phyloP scores from a whole-genome alignment of 2,113 vertebrate species.

The Coracopsis vasa region DNA sequence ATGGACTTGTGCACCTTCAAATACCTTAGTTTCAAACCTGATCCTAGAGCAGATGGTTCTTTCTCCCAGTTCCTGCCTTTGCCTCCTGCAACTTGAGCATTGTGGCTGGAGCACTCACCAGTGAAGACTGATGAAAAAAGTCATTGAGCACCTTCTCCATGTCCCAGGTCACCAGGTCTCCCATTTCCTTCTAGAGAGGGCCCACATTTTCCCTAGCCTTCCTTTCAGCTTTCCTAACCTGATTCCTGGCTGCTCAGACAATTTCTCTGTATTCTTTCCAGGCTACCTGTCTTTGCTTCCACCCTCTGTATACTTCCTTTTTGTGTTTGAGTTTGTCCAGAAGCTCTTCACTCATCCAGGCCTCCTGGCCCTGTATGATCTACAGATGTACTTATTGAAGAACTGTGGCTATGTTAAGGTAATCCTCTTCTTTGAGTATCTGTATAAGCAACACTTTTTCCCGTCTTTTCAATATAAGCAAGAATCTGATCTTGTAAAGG shows the following conservation, averaged over 20 bases:
- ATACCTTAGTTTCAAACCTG: not conserved
- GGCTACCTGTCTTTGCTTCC: not conserved
- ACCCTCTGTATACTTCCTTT: not conserved
- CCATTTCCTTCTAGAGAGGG: not conserved
- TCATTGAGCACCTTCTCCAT: not conserved
- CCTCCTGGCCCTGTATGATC: not conserved
- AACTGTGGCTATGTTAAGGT: not conserved
- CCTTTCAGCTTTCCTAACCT: not conserved
- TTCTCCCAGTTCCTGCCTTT: not conserved
- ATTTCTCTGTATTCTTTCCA: not conserved
- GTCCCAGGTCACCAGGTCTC: not conserved
- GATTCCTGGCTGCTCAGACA: not conserved
- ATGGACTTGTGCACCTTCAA: not conserved
- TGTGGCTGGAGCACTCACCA: not conserved
- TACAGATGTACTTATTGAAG: not conserved
- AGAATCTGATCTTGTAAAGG: not conserved
- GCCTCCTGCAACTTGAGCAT: not conserved
- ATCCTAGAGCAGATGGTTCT: not conserved
- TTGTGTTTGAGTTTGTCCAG: not conserved
- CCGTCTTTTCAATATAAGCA: not conserved
- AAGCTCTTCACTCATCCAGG: not conserved
- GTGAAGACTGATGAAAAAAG: not conserved
- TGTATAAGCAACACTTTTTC: not conserved
- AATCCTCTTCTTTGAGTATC: not conserved
- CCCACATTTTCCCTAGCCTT: not conserved